These are phyloP conservation scores for Drosophila mettleri DNA, from an alignment of 2,888 invertebrate species.

Conservation along the genomic window DNA sequence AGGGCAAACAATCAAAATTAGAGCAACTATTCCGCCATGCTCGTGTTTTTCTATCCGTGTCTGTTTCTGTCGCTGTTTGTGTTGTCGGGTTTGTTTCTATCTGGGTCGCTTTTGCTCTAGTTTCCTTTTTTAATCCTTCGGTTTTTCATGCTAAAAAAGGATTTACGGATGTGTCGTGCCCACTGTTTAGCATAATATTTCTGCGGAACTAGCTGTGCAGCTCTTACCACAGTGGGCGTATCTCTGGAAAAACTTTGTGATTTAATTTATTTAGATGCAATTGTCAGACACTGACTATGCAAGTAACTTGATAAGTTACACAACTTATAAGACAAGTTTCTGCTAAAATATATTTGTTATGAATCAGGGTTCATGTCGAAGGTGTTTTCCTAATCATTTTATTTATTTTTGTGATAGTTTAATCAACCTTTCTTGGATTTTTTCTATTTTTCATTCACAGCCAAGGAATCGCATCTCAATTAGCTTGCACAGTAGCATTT, in stretches of 20 bases:
- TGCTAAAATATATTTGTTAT: background rate
- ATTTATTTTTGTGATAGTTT: too few relatives aligned
- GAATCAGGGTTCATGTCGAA: background rate
- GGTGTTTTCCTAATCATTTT: background rate
- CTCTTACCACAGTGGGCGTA: conserved; percentile 56
- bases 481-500: conserved; percentile 37
- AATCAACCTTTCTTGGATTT: background rate
- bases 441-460: background rate
- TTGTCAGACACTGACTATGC: conserved; percentile 14
- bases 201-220: conserved; percentile 43
- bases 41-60: conserved; percentile 16
- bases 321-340: background rate
- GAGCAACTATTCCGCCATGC: conserved; percentile 71
- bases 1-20: conserved; percentile 76
- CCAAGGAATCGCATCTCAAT: conserved; percentile 36
- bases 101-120: conserved; percentile 64
- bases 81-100: conserved; percentile 12
- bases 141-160: conserved; percentile 78
- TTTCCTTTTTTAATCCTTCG: conserved; percentile 81
- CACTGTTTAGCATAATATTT: conserved; percentile 68
- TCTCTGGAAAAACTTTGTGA: conserved; percentile 21
- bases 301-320: background rate
- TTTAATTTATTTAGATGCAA: conserved; percentile 64
- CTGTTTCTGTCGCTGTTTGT: conserved; percentile 18
- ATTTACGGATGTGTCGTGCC: conserved; percentile 63